These are phyloP conservation scores for Sandelia bainsii DNA, from an alignment of 2,797 vertebrate species.

Conservation along the genomic window DNA sequence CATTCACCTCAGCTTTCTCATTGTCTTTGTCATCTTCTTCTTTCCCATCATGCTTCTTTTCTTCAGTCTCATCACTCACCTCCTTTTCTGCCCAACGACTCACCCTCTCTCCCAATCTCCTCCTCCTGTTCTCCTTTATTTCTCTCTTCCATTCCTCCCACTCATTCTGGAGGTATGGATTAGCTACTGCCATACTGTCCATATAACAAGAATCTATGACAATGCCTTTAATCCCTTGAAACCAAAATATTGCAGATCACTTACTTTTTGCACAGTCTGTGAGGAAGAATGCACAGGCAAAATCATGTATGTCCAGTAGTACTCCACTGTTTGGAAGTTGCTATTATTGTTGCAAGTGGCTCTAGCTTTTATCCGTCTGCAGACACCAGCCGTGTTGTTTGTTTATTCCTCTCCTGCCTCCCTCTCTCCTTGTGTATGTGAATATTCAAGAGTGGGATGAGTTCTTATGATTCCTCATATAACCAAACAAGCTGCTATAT, in stretches of 20 bases:
- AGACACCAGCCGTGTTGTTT: conserved; percentile 43
- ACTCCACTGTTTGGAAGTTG: conserved; percentile 16
- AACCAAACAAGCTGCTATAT: conserved; percentile 52
- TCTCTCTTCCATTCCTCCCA: conserved; percentile 39
- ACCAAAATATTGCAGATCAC: conserved; percentile 1
- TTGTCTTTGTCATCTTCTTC: neutral
- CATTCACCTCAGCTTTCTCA: conserved; percentile 1
- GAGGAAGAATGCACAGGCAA: neutral
- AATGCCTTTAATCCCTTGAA: conserved; percentile 17
- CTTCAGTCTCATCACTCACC: neutral
- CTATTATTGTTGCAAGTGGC: conserved; percentile 32
- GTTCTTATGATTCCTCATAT: conserved; percentile 36
- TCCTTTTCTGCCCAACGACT: neutral
- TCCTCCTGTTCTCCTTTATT: conserved; percentile 41
- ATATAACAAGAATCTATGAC: conserved; percentile 1
- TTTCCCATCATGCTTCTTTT: neutral
- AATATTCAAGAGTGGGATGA: conserved; percentile 11
- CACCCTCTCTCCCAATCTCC: neutral
- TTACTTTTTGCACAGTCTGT: conserved; percentile 23
- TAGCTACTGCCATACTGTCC: conserved; percentile 45
- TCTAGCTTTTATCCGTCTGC: conserved; percentile 27
- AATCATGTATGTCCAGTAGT: neutral
- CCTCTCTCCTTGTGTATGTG: conserved; percentile 38
- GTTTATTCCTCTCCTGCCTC: conserved; percentile 27
- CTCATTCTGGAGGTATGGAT: conserved; percentile 12